phyloP scores from a whole-genome alignment of 2,113 vertebrate genomes.

The Psittacus erithacus region DNA sequence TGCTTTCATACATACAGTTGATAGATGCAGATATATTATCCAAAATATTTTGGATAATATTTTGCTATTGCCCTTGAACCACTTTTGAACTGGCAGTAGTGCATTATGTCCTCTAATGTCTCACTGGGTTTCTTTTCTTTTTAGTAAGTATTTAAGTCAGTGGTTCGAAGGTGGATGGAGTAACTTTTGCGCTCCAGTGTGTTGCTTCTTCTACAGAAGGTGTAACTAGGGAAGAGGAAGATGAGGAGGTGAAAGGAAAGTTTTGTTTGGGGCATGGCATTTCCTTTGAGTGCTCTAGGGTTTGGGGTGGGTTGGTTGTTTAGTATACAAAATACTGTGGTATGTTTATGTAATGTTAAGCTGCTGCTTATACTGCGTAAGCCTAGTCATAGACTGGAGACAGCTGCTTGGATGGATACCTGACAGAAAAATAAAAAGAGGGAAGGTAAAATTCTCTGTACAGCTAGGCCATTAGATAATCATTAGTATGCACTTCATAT shows the following conservation, averaged over 20 bases:
- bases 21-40: background rate
- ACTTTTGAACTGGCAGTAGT: background rate
- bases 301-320: background rate
- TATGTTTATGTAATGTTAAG: background rate
- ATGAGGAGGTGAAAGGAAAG: background rate
- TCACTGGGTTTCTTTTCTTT: background rate
- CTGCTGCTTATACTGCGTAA: background rate
- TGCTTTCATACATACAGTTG: background rate
- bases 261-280: background rate
- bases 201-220: background rate
- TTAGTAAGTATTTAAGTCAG: background rate
- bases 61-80: background rate
- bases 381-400: background rate
- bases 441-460: background rate
- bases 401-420: background rate
- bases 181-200: background rate
- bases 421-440: background rate
- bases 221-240: background rate
- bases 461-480: background rate
- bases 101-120: background rate
- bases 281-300: background rate
- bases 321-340: background rate
- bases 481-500: background rate
- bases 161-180: background rate
- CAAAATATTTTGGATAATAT: background rate